Evolutionary conservation across 2,888 invertebrate genomes (phyloP).

Genomic region (Tachina grossa): DNA sequence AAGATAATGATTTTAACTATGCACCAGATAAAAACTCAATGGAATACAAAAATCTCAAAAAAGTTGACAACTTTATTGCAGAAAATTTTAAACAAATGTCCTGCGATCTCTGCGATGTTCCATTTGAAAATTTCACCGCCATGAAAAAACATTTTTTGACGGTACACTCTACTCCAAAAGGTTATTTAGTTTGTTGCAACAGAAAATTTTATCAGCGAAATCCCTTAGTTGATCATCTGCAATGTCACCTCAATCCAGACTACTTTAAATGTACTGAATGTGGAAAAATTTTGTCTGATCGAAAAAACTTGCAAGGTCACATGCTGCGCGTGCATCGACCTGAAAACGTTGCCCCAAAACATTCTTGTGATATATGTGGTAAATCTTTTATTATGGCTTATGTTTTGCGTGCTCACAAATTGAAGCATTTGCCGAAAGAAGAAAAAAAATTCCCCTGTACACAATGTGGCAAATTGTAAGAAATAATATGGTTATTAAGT

Average conservation of each 20-base stretch:
- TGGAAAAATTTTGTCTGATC: constrained; percentile 75
- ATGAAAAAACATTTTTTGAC: constrained; percentile 76
- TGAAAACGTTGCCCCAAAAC: constrained; percentile 76
- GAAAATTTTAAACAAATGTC: constrained; percentile 76
- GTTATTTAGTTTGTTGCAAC: constrained; percentile 78
- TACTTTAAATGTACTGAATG: constrained; percentile 78
- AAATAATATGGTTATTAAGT: neutral
- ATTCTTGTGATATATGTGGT: constrained; percentile 78
- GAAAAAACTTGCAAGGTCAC: constrained; percentile 75
- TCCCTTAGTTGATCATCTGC: constrained; percentile 77
- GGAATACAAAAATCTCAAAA: constrained; percentile 76
- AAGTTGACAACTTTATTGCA: constrained; percentile 77
- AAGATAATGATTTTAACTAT: constrained; percentile 69
- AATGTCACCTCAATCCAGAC: constrained; percentile 78
- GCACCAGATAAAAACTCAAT: constrained; percentile 72
- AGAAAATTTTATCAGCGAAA: constrained; percentile 77
- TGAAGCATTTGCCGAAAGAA: constrained; percentile 78
- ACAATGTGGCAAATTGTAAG: constrained; percentile 78
- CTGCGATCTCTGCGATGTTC: constrained; percentile 75
- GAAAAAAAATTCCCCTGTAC: constrained; percentile 77
- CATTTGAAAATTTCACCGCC: constrained; percentile 76
- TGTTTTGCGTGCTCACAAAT: constrained; percentile 76
- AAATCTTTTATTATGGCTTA: constrained; percentile 78
- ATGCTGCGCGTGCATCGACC: constrained; percentile 79
- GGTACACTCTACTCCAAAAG: constrained; percentile 75